Percentiles rank a stretch among this genome's conserved stretches.
Evolutionary conservation across 1,140 invertebrate species (phyloP).

Genomic region (Lerema accius): DNA sequence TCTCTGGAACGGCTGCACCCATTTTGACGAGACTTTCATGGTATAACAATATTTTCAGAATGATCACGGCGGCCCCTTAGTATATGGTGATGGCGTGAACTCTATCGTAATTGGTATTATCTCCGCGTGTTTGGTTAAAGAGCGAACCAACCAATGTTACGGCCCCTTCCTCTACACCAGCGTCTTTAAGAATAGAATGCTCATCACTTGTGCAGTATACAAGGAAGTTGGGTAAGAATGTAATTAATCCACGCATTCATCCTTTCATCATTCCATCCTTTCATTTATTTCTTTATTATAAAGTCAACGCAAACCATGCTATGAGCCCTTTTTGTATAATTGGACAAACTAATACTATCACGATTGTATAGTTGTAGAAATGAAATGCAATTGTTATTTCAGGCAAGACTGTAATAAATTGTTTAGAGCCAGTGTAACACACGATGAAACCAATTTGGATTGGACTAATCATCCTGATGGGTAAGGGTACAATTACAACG

Average conservation of each 20-base stretch:
- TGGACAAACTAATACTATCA: too few species aligned
- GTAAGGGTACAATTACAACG: too few species aligned
- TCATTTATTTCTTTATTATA: too few species aligned
- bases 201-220: conserved; percentile 59
- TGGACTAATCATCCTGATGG: conserved; percentile 62
- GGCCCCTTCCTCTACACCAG: conserved; percentile 62
- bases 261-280: too few species aligned
- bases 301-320: too few species aligned
- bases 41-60: conserved; percentile 49
- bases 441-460: conserved; percentile 53
- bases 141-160: conserved; percentile 52
- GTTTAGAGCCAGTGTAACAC: conserved; percentile 51
- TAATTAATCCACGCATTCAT: too few species aligned
- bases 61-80: conserved; percentile 60
- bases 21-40: too few species aligned
- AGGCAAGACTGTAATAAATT: conserved; percentile 54
- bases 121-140: conserved; percentile 56
- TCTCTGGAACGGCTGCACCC: too few species aligned
- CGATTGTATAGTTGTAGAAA: too few species aligned
- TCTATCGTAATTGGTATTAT: conserved; percentile 54
- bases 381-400: conserved; percentile 17
- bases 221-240: conserved; percentile 52
- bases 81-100: conserved; percentile 45
- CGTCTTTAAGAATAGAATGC: conserved; percentile 50
- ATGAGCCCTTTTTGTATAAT: too few species aligned